Percentiles rank a stretch among this genome's conserved stretches.
Evolutionary conservation across 1,140 invertebrate species (phyloP).

Genomic region (Antheraea pernyi): DNA sequence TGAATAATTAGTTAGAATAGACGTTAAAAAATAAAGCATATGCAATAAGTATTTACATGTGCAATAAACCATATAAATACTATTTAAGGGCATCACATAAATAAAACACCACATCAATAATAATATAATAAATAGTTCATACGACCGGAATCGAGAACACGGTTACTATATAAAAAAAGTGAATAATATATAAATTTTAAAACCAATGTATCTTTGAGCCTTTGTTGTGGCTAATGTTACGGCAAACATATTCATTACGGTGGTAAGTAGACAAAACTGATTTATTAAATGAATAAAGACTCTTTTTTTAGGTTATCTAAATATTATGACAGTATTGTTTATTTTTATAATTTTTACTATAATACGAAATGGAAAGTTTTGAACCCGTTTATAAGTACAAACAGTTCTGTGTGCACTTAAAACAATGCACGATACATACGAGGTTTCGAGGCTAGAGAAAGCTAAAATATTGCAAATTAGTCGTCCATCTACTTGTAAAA

Average conservation of each 20-base stretch:
- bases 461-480: slow-evolving; percentile 59
- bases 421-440: slow-evolving; percentile 65
- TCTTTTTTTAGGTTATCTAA: background rate
- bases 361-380: slow-evolving; percentile 1
- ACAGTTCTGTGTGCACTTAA: slow-evolving; percentile 40
- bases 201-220: background rate
- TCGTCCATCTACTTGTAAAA: slow-evolving; percentile 39
- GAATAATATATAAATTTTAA: too few species aligned
- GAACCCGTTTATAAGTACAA: background rate
- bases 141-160: too few species aligned
- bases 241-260: background rate
- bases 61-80: too few species aligned
- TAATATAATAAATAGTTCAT: too few species aligned
- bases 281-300: background rate
- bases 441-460: slow-evolving; percentile 77
- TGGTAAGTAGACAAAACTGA: background rate
- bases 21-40: too few species aligned
- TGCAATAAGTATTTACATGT: too few species aligned
- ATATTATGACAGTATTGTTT: background rate
- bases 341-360: background rate
- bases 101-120: too few species aligned
- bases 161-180: too few species aligned
- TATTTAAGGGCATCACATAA: too few species aligned
- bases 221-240: background rate
- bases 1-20: too few species aligned